Base-by-base conservation (phyloP, 2,797 vertebrate genomes). In the Sebastolobus altivelis region DNA sequence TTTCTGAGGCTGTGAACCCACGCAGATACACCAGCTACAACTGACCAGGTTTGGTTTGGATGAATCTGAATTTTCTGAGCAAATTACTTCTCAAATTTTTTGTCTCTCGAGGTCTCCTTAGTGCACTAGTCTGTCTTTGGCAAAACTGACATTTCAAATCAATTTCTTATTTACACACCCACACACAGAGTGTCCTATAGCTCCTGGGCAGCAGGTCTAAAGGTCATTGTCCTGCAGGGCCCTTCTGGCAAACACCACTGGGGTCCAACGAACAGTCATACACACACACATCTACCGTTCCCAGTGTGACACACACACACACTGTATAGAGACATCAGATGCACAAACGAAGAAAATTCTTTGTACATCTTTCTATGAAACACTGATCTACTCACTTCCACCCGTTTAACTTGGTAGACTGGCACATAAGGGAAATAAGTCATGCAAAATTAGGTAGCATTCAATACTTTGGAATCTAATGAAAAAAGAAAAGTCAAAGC, bases 221-320 rank as follows among this genome's bases (percentile, higher is more conserved):
- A 86, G 85, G 88, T 87, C 83, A 86, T 31, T 6, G 60, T 84
- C 83, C 88, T 88, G 87, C 87, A 80, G 87, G 85, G 88, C 75
- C 83, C 88, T 87, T 59, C 81, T 82, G 85, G 88, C 86, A 81
- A 86, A 79, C 75, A 52, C 54, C 62, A 22, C 82, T 58, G 69
- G 59, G 61, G 59, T 66, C 66, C 75, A 77, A 52, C 58, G n/a
- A 40, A 79, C 10, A 69, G 6, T 29, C 31, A 35, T 63, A 29
- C 79, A 65, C 54, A 27, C 37, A 59, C 66, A 71, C 3, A 22
- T 43, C 61, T 54, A 43, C 16, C 18, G 1, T 46, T 46, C 16
- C 43, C 16, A 18, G 43, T 46, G 43, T 46, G 10, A 12, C 33
- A 56, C 27, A 63, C 38, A 60, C 31, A 31, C 35, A 52, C 25